These are phyloP conservation scores for Gadopsis marmoratus DNA, from an alignment of 2,797 vertebrate species.

Conservation along the genomic window DNA sequence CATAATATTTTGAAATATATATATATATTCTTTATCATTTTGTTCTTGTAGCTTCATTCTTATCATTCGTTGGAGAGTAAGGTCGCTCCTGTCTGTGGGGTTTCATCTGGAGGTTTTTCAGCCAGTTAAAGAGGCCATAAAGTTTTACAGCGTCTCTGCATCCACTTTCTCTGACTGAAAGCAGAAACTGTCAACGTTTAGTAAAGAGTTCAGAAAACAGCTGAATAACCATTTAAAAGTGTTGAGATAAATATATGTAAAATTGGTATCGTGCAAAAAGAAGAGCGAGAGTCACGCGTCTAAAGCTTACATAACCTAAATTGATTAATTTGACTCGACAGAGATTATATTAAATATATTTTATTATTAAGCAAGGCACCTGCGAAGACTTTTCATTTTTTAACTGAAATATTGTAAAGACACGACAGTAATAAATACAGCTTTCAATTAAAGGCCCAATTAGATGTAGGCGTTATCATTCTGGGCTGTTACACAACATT, in stretches of 20 bases:
- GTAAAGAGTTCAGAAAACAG: not conserved
- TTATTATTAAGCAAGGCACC: not conserved
- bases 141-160: conserved; percentile 56
- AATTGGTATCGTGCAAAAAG: not conserved
- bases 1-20: not conserved
- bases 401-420: not conserved
- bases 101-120: conserved; percentile 10
- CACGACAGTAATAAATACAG: not conserved
- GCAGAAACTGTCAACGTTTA: not conserved
- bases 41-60: not conserved
- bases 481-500: not conserved
- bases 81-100: not conserved
- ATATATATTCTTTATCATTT: not conserved
- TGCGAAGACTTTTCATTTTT: not conserved
- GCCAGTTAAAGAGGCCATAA: conserved; percentile 44
- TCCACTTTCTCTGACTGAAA: conserved; percentile 44
- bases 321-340: not conserved
- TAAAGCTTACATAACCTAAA: not conserved
- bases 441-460: not conserved
- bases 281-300: not conserved
- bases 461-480: not conserved
- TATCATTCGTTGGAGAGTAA: accelerated
- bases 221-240: not conserved
- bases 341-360: not conserved
- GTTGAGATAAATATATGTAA: not conserved